A percentile compares a stretch with the other conserved stretches of the same genome.
Conservation (phyloP, 2,888 invertebrate genomes). For the Archips crataeganus region DNA sequence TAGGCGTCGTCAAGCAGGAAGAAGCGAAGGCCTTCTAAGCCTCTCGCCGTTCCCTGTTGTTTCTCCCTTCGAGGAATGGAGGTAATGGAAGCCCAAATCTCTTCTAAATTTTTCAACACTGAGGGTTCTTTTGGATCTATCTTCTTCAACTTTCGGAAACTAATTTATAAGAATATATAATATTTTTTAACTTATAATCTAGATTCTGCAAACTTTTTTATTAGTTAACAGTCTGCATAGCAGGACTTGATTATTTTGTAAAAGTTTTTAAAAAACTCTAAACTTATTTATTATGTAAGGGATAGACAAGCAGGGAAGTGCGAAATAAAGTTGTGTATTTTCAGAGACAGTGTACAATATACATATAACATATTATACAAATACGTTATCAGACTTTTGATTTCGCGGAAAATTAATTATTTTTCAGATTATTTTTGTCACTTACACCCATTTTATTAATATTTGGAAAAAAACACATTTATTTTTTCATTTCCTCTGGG, state of each 20-base stretch:
- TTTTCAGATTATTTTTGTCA: not conserved
- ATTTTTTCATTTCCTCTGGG: not conserved
- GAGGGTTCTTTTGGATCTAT: constrained; percentile 10
- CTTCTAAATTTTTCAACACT: not conserved
- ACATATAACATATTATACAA: constrained; percentile 21
- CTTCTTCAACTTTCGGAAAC: constrained; percentile 1
- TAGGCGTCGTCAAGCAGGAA: constrained; percentile 90
- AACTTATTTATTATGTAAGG: constrained; percentile 22
- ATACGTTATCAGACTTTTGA: constrained; percentile 2
- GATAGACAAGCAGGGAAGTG: constrained; percentile 36
- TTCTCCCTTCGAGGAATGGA: constrained; percentile 30
- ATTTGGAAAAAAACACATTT: not conserved
- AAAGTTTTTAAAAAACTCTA: constrained; percentile 27
- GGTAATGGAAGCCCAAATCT: constrained; percentile 20
- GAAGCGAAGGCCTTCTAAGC: constrained; percentile 48
- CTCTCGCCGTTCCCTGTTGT: constrained; percentile 36
- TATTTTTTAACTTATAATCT: constrained; percentile 3
- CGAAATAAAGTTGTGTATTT: constrained; percentile 35
- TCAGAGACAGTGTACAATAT: constrained; percentile 35
- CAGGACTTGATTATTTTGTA: constrained; percentile 19
- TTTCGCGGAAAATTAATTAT: constrained; percentile 22
- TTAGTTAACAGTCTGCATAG: constrained; percentile 18
- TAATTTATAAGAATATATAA: not conserved
- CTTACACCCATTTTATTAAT: not conserved
- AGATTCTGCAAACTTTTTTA: constrained; percentile 1